Evolutionary conservation across 1,140 invertebrate genomes (phyloP).

Genomic region (Stegodyphus mimosarum): DNA sequence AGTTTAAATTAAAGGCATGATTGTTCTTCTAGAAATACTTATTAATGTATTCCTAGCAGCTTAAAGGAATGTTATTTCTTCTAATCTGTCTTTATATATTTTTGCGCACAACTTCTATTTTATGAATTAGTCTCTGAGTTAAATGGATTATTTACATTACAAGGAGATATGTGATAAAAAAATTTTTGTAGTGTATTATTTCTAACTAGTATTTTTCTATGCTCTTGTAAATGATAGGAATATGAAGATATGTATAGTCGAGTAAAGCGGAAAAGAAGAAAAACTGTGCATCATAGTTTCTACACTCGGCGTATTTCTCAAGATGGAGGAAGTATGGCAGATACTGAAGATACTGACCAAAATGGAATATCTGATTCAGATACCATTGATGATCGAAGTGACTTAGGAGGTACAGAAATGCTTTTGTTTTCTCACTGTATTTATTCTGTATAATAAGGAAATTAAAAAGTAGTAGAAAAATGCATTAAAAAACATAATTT

Average conservation of each 20-base stretch:
- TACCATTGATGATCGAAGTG: constrained; percentile 65
- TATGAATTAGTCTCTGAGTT: too few species aligned
- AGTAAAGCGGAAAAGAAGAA: constrained; percentile 72
- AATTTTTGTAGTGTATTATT: too few species aligned
- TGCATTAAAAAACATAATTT: too few species aligned
- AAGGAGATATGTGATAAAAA: too few species aligned
- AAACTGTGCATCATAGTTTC: constrained; percentile 68
- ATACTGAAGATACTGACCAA: constrained; percentile 64
- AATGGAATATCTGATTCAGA: constrained; percentile 65
- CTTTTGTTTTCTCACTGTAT: not conserved
- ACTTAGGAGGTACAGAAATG: constrained; percentile 46
- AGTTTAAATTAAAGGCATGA: too few species aligned
- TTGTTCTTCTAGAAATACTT: too few species aligned
- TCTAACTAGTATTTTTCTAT: not conserved
- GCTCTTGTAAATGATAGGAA: constrained; percentile 63
- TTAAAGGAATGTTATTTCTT: too few species aligned
- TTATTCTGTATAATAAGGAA: not conserved
- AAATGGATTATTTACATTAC: too few species aligned
- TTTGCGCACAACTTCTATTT: too few species aligned
- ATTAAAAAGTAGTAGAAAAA: too few species aligned
- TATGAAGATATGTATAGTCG: constrained; percentile 75
- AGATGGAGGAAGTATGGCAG: constrained; percentile 61
- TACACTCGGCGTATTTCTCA: constrained; percentile 44
- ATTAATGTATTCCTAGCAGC: too few species aligned
- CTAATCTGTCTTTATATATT: too few species aligned